phyloP scores from a whole-genome alignment of 1,140 invertebrate species.

The Bathynomus jamesi region DNA sequence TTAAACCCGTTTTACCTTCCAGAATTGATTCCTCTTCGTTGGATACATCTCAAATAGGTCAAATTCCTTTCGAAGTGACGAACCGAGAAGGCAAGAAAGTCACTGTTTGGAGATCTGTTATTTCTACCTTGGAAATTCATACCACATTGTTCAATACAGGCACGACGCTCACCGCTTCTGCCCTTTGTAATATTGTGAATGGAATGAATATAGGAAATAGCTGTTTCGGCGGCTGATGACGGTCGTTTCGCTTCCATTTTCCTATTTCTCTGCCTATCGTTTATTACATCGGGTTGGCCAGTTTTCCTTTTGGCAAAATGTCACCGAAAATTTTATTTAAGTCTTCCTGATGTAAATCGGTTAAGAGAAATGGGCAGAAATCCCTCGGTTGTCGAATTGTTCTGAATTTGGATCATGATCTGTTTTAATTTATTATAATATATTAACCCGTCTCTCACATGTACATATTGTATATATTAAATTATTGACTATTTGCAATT shows the following conservation, averaged over 20 bases:
- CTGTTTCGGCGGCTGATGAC: not conserved
- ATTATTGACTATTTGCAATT: too few species aligned
- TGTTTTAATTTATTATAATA: too few species aligned
- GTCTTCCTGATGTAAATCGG: not conserved
- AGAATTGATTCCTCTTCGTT: not conserved
- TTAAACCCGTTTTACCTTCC: too few species aligned
- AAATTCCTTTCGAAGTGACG: not conserved
- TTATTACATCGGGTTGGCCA: too few species aligned
- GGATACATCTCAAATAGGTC: not conserved
- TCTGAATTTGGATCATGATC: too few species aligned
- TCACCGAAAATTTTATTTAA: not conserved
- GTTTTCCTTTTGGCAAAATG: not conserved
- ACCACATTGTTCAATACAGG: not conserved
- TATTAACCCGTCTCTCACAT: not conserved
- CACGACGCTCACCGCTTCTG: not conserved
- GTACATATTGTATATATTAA: not conserved
- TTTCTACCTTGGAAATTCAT: not conserved
- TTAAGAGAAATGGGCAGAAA: not conserved
- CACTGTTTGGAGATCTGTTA: not conserved
- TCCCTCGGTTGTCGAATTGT: too few species aligned
- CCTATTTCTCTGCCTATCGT: not conserved
- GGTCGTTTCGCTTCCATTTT: not conserved
- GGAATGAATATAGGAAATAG: not conserved
- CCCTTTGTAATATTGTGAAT: not conserved
- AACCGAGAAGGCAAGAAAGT: not conserved